Conservation (phyloP, 2,888 invertebrate genomes). For the Camptogramma bilineatum region DNA sequence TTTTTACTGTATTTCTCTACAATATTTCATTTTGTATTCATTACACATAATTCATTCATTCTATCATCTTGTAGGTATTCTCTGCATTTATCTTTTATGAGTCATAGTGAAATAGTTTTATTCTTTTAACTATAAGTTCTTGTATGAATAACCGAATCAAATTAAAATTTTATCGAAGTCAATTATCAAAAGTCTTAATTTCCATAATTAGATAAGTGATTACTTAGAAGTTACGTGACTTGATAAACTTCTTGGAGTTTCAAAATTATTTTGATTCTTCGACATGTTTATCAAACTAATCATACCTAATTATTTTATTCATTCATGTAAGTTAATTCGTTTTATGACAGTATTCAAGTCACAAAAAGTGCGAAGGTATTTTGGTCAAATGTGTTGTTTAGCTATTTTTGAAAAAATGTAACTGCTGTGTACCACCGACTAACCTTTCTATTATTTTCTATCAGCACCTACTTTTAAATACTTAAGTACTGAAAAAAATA, state of each 20-base stretch:
- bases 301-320: slow-evolving; percentile 11
- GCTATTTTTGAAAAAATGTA: slow-evolving; percentile 1
- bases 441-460: too few species aligned
- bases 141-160: neutral
- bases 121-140: slow-evolving; percentile 21
- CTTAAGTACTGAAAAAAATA: too few species aligned
- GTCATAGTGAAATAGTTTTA: slow-evolving; percentile 39
- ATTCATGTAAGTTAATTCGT: neutral
- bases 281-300: slow-evolving; percentile 67
- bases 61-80: slow-evolving; percentile 15
- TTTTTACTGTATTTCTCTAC: slow-evolving; percentile 4
- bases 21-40: slow-evolving; percentile 20
- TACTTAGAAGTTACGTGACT: slow-evolving; percentile 20
- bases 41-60: neutral
- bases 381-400: neutral
- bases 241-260: slow-evolving; percentile 78
- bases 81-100: slow-evolving; percentile 43
- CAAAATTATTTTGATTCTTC: slow-evolving; percentile 71
- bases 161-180: slow-evolving; percentile 5
- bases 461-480: too few species aligned
- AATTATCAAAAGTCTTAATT: slow-evolving; percentile 9
- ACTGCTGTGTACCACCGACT: too few species aligned
- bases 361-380: neutral
- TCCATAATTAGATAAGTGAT: slow-evolving; percentile 12
- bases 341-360: neutral